Evolutionary conservation across 1,140 invertebrate genomes (phyloP), one percentile per base, ranked within the genome.

Genomic region (Magallana ariakensis): DNA sequence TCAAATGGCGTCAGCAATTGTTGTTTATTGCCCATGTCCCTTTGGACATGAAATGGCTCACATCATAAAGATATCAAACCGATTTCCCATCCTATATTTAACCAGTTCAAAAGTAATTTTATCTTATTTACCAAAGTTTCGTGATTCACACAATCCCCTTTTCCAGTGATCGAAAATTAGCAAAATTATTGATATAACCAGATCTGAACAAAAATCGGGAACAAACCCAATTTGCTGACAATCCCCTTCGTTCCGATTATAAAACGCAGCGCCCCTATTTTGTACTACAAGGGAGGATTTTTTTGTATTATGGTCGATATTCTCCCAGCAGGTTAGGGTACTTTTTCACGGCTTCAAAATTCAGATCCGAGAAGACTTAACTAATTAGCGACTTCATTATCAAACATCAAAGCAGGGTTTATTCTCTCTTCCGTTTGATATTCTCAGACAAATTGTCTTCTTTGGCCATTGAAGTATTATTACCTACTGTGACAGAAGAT

Each of bases 321-420:
- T 11, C 22, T 26, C 66, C 9, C 66, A 75, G 66, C 66, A 75
- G 22, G 66, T 75, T 22, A 11, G 9, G 33, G 22, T 75, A 26
- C 22, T 75, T 26, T 26, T 75, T 26, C 22, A 13, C 66, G 66
- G 66, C 66, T 75, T 75, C 66, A 75, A 33, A 33, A 75, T 22
- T 75, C 22, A 19, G 66, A 75, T 75, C 66, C 66, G 66, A 75
- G 19, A 75, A 22, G 26, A 75, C 19, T 22, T 19, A 13, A 75
- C 66, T 75, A 75, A 75, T 75, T 75, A 75, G 66, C 66, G 66
- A 75, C 22, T 75, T 26, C 15, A 75, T 75, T 75, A 75, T 75
- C 66, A 33, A 5, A 75, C 66, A 26, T 75, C 66, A 75, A 75
- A 75, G 66, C 66, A 13, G 22, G 15, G n/a, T 60, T 15, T 11